These are phyloP conservation scores for Actinia equina DNA, from an alignment of 64 coral and sea anemone genomes.

Conservation along the genomic window DNA sequence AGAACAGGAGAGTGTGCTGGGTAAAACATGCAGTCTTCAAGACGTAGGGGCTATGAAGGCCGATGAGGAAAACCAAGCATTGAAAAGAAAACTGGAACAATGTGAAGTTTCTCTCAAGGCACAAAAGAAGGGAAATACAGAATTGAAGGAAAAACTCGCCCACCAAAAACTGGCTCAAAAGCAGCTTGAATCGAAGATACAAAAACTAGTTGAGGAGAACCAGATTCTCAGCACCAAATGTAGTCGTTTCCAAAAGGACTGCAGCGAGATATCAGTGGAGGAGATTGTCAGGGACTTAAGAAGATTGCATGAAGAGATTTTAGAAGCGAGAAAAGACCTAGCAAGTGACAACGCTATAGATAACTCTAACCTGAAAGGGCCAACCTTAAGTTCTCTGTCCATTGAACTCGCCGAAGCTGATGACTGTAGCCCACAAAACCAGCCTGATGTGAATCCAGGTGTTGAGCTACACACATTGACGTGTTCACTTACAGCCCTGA, in stretches of 20 bases:
- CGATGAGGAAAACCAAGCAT: not conserved
- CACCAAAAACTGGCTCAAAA: not conserved
- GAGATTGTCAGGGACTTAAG: not conserved
- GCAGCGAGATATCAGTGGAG: not conserved
- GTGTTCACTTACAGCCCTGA: not conserved
- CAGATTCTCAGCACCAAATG: not conserved
- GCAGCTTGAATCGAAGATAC: not conserved
- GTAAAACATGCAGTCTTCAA: not conserved
- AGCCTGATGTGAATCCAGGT: not conserved
- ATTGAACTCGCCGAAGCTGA: slow-evolving; percentile 4
- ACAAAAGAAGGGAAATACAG: not conserved
- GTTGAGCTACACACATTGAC: not conserved
- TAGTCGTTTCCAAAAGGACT: not conserved
- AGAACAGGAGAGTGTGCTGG: not conserved
- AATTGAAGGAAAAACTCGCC: not conserved
- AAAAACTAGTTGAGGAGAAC: not conserved
- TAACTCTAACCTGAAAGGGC: not conserved
- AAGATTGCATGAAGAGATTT: not conserved
- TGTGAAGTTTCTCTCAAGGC: not conserved
- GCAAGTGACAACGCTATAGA: not conserved
- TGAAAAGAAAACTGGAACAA: not conserved
- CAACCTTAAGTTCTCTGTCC: not conserved
- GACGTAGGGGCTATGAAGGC: not conserved
- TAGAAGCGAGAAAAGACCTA: slow-evolving; percentile 9
- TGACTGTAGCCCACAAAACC: not conserved